phyloP scores from a whole-genome alignment of 2,797 vertebrate genomes.

The Sebastes matsubarae region DNA sequence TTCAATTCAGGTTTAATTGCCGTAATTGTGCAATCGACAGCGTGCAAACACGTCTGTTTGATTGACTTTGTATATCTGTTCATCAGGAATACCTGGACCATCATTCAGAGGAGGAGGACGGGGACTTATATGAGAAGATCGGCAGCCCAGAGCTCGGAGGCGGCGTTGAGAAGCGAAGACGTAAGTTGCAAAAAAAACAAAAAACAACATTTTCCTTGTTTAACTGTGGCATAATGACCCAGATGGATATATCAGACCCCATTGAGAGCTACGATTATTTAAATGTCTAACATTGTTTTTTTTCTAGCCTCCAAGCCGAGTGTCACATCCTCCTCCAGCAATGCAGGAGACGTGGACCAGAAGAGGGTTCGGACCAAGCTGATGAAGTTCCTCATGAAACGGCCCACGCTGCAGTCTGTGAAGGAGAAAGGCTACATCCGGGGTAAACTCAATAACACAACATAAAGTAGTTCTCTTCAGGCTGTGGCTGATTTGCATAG shows the following conservation, averaged over 20 bases:
- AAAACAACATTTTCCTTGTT: neutral
- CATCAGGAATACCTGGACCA: conserved; percentile 77
- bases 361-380: conserved; percentile 90
- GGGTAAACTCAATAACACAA: conserved; percentile 40
- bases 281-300: neutral
- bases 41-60: neutral
- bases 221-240: neutral
- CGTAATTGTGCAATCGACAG: too few species aligned
- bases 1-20: neutral
- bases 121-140: conserved; percentile 84
- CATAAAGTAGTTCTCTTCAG: neutral
- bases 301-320: conserved; percentile 45
- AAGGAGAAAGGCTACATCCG: conserved; percentile 94
- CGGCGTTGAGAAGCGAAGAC: conserved; percentile 59
- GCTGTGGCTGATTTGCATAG: conserved; percentile 8
- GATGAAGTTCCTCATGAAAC: conserved; percentile 91
- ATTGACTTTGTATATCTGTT: neutral
- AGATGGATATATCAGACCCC: neutral
- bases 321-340: conserved; percentile 29
- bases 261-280: neutral
- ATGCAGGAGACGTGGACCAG: conserved; percentile 80
- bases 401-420: conserved; percentile 92
- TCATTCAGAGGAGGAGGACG: conserved; percentile 72
- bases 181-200: conserved; percentile 32
- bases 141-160: conserved; percentile 48